Base-by-base conservation (phyloP, 1,140 invertebrate genomes). In the Stegodyphus dumicola region DNA sequence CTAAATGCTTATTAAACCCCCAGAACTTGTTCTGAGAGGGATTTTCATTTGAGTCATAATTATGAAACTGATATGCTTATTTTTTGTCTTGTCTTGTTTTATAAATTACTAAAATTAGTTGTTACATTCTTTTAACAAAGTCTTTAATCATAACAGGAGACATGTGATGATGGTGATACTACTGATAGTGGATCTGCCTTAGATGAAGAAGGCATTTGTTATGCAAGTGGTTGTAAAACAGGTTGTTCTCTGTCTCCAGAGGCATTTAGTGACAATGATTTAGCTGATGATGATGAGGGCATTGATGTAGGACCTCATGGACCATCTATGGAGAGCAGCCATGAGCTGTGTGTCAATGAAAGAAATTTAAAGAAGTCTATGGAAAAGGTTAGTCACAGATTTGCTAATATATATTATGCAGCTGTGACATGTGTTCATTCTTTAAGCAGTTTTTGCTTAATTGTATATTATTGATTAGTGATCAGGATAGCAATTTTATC, bases 151-250 rank as follows among this genome's bases (percentile, higher is more conserved):
- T 33, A 33, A 33, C 49, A 78, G 77, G 77, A 78, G 13, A 9
- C n/a, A 13, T 51, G 53, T 88, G 93, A 95, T 89, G 93, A 95
- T 88, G 93, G 92, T 88, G 93, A 92, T 84, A 94, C 93, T n/a
- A 93, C 93, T n/a, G 93, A 94, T 89, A 94, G 93, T 86, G 93
- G 93, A 70, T 93, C 93, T 5, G 93, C 93, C 2, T 91, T 94
- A 78, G 94, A 94, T 87, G 93, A 94, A 81, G 94, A 95, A 81
- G n/a, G 64, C 11, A 60, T n/a, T 52, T 79, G 48, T 56, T 73
- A 51, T 75, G 51, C 69, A 15, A 17, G 33, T 52, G 54, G 69
- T 17, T 71, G 18, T 60, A 67, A 75, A 76, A 64, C 48, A 2
- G 54, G 69, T 33, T 64, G 17, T 64, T 60, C 74, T 60, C 17